Evolutionary conservation across 2,797 vertebrate genomes (phyloP).

Genomic region (Sebastes nivosus): DNA sequence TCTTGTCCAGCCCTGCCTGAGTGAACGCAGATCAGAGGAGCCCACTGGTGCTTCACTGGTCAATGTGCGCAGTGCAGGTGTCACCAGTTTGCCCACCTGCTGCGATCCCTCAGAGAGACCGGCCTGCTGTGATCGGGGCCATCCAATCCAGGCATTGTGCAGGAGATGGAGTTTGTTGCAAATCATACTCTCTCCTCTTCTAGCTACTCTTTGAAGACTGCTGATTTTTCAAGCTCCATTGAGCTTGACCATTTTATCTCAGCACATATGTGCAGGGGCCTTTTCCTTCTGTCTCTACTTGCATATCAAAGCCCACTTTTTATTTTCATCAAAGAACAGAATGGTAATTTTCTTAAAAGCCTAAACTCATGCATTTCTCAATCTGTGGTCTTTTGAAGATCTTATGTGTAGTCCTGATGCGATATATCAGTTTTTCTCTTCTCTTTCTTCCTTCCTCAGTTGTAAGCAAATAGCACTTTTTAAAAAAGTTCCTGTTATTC

Average conservation of each 20-base stretch:
- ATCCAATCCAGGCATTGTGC: slow-evolving; percentile 30
- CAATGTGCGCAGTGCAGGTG: slow-evolving; percentile 40
- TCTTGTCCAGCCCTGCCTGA: slow-evolving; percentile 12
- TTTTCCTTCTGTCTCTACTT: slow-evolving; percentile 55
- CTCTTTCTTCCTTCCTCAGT: slow-evolving; percentile 1
- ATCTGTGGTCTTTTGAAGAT: slow-evolving; percentile 40
- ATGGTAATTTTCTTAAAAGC: slow-evolving; percentile 46
- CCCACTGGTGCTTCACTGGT: slow-evolving; percentile 35
- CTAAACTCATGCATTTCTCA: slow-evolving; percentile 42
- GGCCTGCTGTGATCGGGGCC: slow-evolving; percentile 34
- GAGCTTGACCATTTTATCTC: slow-evolving; percentile 62
- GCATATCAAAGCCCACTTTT: slow-evolving; percentile 74
- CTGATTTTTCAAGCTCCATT: slow-evolving; percentile 63
- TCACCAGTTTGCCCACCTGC: slow-evolving; percentile 45
- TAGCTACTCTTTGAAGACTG: slow-evolving; percentile 67
- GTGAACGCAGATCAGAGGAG: slow-evolving; percentile 51
- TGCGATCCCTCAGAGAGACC: slow-evolving; percentile 25
- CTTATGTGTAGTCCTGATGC: slow-evolving; percentile 1
- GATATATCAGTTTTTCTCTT: background rate
- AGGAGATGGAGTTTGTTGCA: slow-evolving; percentile 20
- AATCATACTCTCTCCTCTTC: slow-evolving; percentile 38
- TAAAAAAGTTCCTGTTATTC: background rate
- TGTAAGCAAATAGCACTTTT: slow-evolving; percentile 6
- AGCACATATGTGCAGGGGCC: slow-evolving; percentile 43
- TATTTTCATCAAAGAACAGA: slow-evolving; percentile 68